Evolutionary conservation across 1,140 invertebrate species (phyloP).

Genomic region (Arion vulgaris): DNA sequence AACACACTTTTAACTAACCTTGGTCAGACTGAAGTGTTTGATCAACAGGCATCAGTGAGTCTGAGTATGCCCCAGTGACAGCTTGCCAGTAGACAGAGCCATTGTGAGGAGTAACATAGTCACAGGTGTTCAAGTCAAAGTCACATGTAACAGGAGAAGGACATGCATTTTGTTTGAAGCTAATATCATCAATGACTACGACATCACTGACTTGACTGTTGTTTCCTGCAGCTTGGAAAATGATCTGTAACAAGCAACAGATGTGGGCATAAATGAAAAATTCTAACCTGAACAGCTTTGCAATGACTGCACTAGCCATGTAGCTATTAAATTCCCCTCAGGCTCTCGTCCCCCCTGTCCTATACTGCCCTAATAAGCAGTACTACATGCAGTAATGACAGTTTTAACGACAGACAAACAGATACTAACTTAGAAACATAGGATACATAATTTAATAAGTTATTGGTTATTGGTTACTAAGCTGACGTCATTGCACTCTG

Average conservation of each 20-base stretch:
- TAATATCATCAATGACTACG: background rate
- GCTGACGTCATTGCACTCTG: too few relatives aligned
- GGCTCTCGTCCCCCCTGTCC: too few relatives aligned
- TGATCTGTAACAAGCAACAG: background rate
- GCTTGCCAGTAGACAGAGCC: background rate
- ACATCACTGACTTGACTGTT: conserved; percentile 11
- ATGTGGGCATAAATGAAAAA: background rate
- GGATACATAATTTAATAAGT: too few relatives aligned
- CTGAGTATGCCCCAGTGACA: background rate
- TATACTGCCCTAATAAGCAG: too few relatives aligned
- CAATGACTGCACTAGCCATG: too few relatives aligned
- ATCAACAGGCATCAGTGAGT: background rate
- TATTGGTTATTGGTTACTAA: too few relatives aligned
- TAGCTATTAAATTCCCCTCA: too few relatives aligned
- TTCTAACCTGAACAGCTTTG: too few relatives aligned
- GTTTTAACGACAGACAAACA: too few relatives aligned
- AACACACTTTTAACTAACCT: background rate
- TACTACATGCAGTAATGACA: too few relatives aligned
- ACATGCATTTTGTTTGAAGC: background rate
- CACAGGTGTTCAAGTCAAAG: background rate
- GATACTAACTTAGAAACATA: too few relatives aligned
- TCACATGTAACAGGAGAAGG: background rate
- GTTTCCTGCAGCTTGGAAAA: conserved; percentile 11
- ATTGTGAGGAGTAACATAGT: background rate
- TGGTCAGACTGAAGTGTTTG: conserved; percentile 6